Conservation (phyloP, 2,888 invertebrate genomes). For the Vesta saturnalis region DNA sequence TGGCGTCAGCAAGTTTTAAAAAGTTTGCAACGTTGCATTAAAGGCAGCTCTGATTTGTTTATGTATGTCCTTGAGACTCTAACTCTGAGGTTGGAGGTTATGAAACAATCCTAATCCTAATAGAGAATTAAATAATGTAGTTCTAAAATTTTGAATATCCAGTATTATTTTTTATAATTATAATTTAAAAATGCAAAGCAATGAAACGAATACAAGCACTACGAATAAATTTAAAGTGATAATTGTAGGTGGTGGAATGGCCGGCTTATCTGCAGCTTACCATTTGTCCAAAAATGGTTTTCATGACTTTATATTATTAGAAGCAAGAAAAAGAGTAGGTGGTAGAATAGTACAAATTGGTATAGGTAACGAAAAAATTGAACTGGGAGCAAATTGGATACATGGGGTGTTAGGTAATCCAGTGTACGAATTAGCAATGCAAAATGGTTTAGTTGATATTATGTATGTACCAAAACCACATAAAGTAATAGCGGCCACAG, state of each 20-base stretch:
- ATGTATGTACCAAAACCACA: conserved; percentile 87
- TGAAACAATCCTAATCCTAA: neutral
- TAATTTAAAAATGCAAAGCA: conserved; percentile 15
- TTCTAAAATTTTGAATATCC: conserved; percentile 6
- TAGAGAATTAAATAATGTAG: conserved; percentile 4
- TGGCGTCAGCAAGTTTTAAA: too few relatives aligned
- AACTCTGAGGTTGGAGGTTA: neutral
- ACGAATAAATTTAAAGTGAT: conserved; percentile 70
- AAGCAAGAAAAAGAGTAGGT: conserved; percentile 83
- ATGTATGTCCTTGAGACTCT: neutral
- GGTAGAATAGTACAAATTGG: conserved; percentile 83
- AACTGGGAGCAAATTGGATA: conserved; percentile 93
- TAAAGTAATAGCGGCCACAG: conserved; percentile 88
- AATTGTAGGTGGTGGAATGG: conserved; percentile 87
- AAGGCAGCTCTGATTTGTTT: neutral
- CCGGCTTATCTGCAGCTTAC: conserved; percentile 86
- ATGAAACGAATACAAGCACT: conserved; percentile 13
- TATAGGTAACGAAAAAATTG: conserved; percentile 74
- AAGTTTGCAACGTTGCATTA: neutral
- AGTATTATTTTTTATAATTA: too few relatives aligned
- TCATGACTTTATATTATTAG: conserved; percentile 81
- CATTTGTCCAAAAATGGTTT: conserved; percentile 82
- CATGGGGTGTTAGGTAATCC: conserved; percentile 92
- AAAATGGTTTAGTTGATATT: conserved; percentile 85
- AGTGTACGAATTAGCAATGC: conserved; percentile 87